Evolutionary conservation across 1,140 invertebrate species (phyloP).

Genomic region (Drosophila orosa): DNA sequence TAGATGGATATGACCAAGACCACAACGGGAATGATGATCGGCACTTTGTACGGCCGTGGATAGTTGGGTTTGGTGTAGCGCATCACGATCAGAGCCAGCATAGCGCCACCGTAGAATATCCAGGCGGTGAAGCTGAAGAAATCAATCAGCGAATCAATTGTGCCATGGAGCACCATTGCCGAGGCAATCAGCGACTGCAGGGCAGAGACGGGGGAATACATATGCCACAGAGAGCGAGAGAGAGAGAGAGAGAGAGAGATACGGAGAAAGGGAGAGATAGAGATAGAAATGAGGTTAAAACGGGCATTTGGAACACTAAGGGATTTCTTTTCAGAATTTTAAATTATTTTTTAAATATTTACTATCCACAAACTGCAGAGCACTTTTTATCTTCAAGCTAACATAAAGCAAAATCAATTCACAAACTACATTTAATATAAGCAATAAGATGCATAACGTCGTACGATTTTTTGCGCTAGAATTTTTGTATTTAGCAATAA

Average conservation of each 20-base stretch:
- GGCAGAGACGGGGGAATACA: conserved; percentile 8
- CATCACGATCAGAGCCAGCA: conserved; percentile 95
- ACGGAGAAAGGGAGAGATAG: conserved; percentile 66
- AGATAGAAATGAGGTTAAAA: conserved; percentile 23
- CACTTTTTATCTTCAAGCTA: not conserved
- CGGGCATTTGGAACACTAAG: not conserved
- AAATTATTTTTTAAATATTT: not conserved
- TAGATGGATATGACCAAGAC: conserved; percentile 95
- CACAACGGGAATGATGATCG: conserved; percentile 94
- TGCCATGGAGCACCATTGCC: conserved; percentile 94
- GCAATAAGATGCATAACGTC: not conserved
- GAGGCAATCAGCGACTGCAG: conserved; percentile 89
- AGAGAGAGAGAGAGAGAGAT: conserved; percentile 71
- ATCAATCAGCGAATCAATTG: conserved; percentile 95
- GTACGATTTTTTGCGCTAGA: too few relatives aligned
- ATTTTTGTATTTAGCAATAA: too few relatives aligned
- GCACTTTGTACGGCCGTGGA: conserved; percentile 95
- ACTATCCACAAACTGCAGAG: not conserved
- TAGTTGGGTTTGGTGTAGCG: conserved; percentile 94
- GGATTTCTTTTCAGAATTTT: not conserved
- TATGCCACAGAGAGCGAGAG: conserved; percentile 60
- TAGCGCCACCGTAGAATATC: conserved; percentile 97
- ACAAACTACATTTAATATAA: not conserved
- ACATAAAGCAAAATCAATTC: not conserved
- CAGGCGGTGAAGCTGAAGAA: conserved; percentile 98